Base-by-base conservation (phyloP, 2,113 vertebrate genomes). In the Tetrax tetrax region DNA sequence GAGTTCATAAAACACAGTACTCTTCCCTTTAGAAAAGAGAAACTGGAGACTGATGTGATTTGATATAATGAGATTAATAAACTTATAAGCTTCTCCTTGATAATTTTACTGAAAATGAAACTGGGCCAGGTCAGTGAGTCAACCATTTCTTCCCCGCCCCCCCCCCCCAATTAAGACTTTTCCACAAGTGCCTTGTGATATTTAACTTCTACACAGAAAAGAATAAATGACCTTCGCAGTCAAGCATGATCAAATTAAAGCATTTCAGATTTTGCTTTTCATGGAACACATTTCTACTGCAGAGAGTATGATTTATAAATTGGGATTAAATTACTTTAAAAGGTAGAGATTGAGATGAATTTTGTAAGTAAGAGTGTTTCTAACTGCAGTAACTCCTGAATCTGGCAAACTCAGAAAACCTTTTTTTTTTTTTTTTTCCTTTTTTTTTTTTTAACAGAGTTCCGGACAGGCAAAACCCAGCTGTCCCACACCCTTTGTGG, bases 381-480 rank as follows among this genome's bases (percentile, higher is more conserved):
- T 96, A 95, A 78, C 61, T 94, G 63, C 87, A 97, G 84, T 65
- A 89, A 89, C 15, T 56, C 27, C 60, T 43, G 71, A 65, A 76
- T 61, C 45, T 91, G 72, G 28, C 35, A 87, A 94, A 91, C 64
- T 56, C 27, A 9, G 53, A 60, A 84, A 77, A 91, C 53, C 4
- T 51, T 61, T 89, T 41, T 83, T 35, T 63, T 83, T 35, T 63
- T 38, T 38, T 75, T 43, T 19, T 12, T 6, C 14, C 18, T 75
- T 89, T 66, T 86, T 35, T 81, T 28, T 94, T 48, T 33, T 97
- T 97, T 89, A 65, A 93, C 95, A 99, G 99, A 99, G 98, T 99
- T 99, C 92, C 98, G 99, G 95, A 99, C 99, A 69, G 99, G 99
- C 78, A 99, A 99, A 98, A 99, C 99, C 18, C 99, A 99, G 94